Percentiles rank a stretch among this genome's conserved stretches.
phyloP scores from a whole-genome alignment of 2,888 invertebrate genomes.

The Phyllotreta striolata region DNA sequence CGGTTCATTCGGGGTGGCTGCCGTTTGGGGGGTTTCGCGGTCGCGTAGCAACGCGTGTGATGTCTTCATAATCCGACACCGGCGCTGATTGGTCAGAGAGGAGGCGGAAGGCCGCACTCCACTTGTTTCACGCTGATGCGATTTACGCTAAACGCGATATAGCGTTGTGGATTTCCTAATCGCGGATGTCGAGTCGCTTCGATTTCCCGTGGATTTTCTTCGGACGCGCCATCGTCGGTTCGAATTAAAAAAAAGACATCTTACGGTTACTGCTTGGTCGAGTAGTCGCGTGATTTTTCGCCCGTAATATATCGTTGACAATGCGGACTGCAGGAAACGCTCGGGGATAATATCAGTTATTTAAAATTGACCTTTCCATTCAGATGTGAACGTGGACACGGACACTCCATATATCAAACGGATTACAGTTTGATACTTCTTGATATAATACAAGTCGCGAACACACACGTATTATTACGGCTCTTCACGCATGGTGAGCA shows the following conservation, averaged over 20 bases:
- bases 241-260: too few relatives aligned
- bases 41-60: slow-evolving; percentile 61
- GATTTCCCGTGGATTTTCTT: slow-evolving; percentile 28
- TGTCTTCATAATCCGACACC: slow-evolving; percentile 57
- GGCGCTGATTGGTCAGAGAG: slow-evolving; percentile 60
- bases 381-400: neutral
- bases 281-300: neutral
- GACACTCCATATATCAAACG: slow-evolving; percentile 28
- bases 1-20: slow-evolving; percentile 45
- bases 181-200: slow-evolving; percentile 30
- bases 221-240: neutral
- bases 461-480: slow-evolving; percentile 58
- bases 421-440: slow-evolving; percentile 40
- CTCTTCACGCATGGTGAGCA: slow-evolving; percentile 59
- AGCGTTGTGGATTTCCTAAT: slow-evolving; percentile 47
- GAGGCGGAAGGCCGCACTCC: slow-evolving; percentile 53
- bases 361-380: slow-evolving; percentile 26
- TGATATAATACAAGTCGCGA: slow-evolving; percentile 56
- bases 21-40: slow-evolving; percentile 56
- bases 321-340: slow-evolving; percentile 5
- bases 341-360: slow-evolving; percentile 15
- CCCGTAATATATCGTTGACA: neutral
- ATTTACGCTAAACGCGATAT: slow-evolving; percentile 53
- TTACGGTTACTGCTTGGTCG: too few relatives aligned
- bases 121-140: slow-evolving; percentile 57